These are phyloP conservation scores for Chloroceryle amazona DNA, from an alignment of 2,797 vertebrate species.

Conservation along the genomic window DNA sequence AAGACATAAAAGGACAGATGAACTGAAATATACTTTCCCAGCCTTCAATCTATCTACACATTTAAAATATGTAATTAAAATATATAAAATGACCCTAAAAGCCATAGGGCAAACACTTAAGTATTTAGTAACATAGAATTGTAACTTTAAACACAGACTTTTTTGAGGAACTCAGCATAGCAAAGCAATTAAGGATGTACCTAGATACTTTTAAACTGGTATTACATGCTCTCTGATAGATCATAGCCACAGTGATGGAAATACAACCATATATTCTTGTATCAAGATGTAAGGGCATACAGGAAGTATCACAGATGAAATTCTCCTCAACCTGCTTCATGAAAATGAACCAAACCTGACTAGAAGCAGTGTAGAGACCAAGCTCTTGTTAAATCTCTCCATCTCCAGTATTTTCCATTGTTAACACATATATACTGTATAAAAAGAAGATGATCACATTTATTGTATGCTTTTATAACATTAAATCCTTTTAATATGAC, in stretches of 20 bases:
- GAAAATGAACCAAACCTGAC: neutral
- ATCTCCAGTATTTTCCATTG: neutral
- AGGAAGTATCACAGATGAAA: neutral
- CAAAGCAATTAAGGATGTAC: neutral
- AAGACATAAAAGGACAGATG: neutral
- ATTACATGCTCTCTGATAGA: neutral
- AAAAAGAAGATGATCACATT: neutral
- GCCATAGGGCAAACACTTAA: neutral
- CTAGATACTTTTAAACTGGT: neutral
- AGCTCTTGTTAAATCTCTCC: neutral
- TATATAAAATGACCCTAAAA: neutral
- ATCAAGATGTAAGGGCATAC: neutral
- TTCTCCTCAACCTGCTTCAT: neutral
- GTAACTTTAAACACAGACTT: neutral
- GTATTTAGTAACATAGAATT: neutral
- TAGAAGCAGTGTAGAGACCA: neutral
- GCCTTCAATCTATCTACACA: neutral
- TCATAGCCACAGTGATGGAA: neutral
- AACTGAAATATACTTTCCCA: neutral
- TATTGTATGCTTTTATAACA: neutral
- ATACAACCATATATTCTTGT: neutral
- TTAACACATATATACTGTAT: neutral
- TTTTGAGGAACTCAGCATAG: neutral
- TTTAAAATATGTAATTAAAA: neutral
- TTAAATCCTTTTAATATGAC: neutral